phyloP scores from a whole-genome alignment of 2,888 invertebrate species.

The Mayetiola destructor region DNA sequence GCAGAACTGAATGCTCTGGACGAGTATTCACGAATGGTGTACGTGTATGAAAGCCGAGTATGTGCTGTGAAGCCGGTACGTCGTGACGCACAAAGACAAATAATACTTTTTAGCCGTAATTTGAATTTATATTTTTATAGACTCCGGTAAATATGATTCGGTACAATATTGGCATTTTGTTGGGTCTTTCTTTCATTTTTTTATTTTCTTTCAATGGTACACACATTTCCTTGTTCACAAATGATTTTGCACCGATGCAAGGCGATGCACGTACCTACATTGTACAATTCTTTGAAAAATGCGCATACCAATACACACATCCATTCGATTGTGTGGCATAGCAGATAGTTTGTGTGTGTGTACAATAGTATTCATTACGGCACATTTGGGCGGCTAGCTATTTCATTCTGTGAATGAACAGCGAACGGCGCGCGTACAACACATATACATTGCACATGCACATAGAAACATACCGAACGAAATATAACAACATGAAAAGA shows the following conservation, averaged over 20 bases:
- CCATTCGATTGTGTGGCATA: background rate
- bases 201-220: background rate
- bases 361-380: background rate
- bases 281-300: background rate
- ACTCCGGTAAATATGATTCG: too few relatives aligned
- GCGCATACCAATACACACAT: background rate
- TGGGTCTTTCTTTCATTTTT: background rate
- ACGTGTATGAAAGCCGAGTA: background rate
- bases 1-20: background rate
- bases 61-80: background rate
- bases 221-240: background rate
- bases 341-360: too few relatives aligned
- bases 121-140: too few relatives aligned
- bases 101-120: too few relatives aligned
- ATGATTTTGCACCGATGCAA: background rate
- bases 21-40: background rate
- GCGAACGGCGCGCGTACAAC: background rate
- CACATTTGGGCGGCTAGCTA: background rate
- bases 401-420: slow-evolving; percentile 4
- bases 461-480: background rate
- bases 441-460: background rate
- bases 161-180: background rate
- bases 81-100: background rate
- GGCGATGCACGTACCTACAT: slow-evolving; percentile 5
- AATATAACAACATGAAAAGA: background rate